phyloP scores from a whole-genome alignment of 1,140 invertebrate genomes.

The Pseudomyrmex flavicornis region DNA sequence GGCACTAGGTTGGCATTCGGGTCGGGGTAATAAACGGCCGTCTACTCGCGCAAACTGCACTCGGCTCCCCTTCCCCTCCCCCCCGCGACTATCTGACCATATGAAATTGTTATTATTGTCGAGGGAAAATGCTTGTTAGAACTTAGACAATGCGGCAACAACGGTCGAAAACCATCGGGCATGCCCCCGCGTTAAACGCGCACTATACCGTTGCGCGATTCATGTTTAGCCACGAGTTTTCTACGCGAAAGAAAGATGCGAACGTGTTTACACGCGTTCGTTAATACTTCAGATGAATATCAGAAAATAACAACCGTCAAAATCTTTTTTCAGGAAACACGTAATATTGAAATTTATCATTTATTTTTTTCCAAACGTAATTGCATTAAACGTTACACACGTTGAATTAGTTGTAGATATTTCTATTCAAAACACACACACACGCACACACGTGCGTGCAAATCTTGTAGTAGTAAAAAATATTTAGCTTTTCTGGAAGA shows the following conservation, averaged over 20 bases:
- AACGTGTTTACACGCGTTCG: not conserved
- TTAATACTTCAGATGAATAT: not conserved
- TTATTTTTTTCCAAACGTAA: too few relatives aligned
- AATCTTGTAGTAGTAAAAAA: too few relatives aligned
- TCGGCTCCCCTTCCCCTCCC: not conserved
- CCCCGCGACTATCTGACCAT: conserved; percentile 63
- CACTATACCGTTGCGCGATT: not conserved
- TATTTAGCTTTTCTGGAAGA: too few relatives aligned
- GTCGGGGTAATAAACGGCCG: conserved; percentile 63
- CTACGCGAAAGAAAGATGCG: not conserved
- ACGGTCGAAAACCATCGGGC: conserved; percentile 26
- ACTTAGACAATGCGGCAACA: conserved; percentile 25
- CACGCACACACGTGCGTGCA: too few relatives aligned
- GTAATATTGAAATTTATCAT: too few relatives aligned
- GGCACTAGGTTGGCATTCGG: conserved; percentile 58
- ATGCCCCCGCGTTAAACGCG: not conserved
- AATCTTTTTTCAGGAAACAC: too few relatives aligned
- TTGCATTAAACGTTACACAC: not conserved
- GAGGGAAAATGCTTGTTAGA: conserved; percentile 56
- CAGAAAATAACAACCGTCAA: not conserved
- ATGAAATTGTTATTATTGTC: conserved; percentile 72
- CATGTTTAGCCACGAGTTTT: not conserved
- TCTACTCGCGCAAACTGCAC: conserved; percentile 64
- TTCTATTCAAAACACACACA: not conserved
- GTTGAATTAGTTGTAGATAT: not conserved